Base-by-base conservation (phyloP, 2,888 invertebrate genomes). In the Nomada fucata region DNA sequence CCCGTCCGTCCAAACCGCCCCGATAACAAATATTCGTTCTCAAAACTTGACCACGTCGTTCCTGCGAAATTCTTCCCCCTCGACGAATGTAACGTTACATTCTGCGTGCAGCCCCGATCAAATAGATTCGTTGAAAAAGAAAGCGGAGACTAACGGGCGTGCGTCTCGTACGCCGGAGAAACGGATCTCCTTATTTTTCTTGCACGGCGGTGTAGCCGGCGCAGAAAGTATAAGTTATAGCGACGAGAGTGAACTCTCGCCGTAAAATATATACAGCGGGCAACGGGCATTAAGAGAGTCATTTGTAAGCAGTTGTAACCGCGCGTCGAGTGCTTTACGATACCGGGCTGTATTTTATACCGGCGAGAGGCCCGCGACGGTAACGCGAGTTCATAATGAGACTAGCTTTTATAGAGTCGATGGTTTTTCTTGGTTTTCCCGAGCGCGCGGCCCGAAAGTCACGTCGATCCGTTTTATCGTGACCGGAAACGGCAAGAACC, bases 221-320 rank as follows among this genome's bases (percentile, higher is more conserved):
- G 76, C 77, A 55, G 89, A 90, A 91, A 90, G 91, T 91, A 91
- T 91, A 92, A 92, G 90, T 92, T 91, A 91, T 88, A 84, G 84
- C 85, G 84, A 79, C 80, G 84, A 88, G 86, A 88, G 88, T 87
- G 86, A 86, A 84, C 85, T 83, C 89, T 76, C 73, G 65, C 18
- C 84, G 90, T 87, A 89, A 91, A 91, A 90, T 90, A 89, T 89
- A 88, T 87, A 86, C 87, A 88, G 74, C 83, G 77, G 78, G 63
- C 76, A 89, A 87, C 83, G 84, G 88, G 82, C 91, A 91, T 91
- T 91, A 91, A 91, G 89, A 90, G 89, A 88, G 90, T 91, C 91
- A 91, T 91, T 91, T 91, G 90, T 91, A 91, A 90, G 89, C 88
- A 77, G 86, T 79, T 82, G 85, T 84, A 85, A 84, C 88, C 88